Percentiles rank a stretch among this genome's conserved stretches.
Conservation (phyloP, 2,888 invertebrate species). For the Agrilus mali region DNA sequence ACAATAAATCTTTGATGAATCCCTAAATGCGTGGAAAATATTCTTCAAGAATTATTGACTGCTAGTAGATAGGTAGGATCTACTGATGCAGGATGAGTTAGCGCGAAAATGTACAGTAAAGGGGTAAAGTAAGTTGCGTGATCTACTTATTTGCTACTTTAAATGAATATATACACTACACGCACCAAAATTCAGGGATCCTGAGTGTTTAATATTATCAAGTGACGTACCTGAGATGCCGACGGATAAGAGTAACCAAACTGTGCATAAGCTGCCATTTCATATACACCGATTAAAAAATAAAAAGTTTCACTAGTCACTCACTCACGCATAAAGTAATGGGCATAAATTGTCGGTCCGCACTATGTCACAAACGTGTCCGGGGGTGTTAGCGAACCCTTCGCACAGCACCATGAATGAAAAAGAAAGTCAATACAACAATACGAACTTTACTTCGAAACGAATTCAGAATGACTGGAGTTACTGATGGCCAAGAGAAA, state of each 20-base stretch:
- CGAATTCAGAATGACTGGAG: constrained; percentile 34
- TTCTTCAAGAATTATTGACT: too few relatives aligned
- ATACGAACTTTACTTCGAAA: constrained; percentile 26
- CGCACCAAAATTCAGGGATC: neutral
- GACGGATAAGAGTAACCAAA: constrained; percentile 88
- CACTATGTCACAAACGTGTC: constrained; percentile 23
- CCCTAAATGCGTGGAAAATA: too few relatives aligned
- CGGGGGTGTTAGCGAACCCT: constrained; percentile 15
- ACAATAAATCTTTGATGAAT: too few relatives aligned
- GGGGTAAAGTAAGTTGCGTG: too few relatives aligned
- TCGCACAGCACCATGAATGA: constrained; percentile 22
- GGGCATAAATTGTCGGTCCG: constrained; percentile 12
- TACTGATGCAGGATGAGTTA: too few relatives aligned
- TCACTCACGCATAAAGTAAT: constrained; percentile 18
- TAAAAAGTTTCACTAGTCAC: constrained; percentile 6
- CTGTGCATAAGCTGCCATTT: constrained; percentile 76
- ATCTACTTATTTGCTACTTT: too few relatives aligned
- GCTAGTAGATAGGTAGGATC: too few relatives aligned
- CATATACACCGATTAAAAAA: constrained; percentile 12
- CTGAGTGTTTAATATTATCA: neutral
- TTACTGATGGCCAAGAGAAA: constrained; percentile 20
- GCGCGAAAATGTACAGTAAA: too few relatives aligned
- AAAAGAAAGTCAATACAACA: constrained; percentile 18
- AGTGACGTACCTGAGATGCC: constrained; percentile 71
- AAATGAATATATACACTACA: too few relatives aligned